These are phyloP conservation scores for Drosophila leontia DNA, from an alignment of 1,140 invertebrate genomes.

Conservation along the genomic window DNA sequence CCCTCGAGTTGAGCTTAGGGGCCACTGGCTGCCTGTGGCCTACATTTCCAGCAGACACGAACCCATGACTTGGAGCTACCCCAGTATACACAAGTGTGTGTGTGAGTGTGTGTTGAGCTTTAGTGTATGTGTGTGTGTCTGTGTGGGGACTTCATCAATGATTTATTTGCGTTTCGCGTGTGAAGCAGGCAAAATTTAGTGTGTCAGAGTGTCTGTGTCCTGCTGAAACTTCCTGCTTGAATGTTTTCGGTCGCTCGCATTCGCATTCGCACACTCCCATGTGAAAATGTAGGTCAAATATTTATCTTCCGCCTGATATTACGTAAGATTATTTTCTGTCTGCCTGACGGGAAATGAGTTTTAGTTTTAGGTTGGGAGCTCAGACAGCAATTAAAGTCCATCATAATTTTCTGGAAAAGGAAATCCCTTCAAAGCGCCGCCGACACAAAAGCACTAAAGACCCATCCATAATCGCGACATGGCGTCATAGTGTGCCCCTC, in stretches of 20 bases:
- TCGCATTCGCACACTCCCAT: constrained; percentile 12
- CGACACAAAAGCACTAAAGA: constrained; percentile 30
- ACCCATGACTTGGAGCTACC: constrained; percentile 44
- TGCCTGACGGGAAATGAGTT: constrained; percentile 24
- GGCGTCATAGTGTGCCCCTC: constrained; percentile 25
- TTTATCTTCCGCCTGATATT: constrained; percentile 53
- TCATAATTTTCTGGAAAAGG: constrained; percentile 24
- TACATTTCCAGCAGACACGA: constrained; percentile 44
- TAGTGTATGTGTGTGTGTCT: constrained; percentile 4
- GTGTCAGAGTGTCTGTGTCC: constrained; percentile 51
- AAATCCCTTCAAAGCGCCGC: constrained; percentile 51
- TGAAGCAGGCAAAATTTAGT: constrained; percentile 47
- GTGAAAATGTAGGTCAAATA: constrained; percentile 74
- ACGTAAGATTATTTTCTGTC: constrained; percentile 59
- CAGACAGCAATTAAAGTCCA: constrained; percentile 40
- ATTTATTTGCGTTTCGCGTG: constrained; percentile 80
- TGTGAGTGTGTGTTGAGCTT: background rate
- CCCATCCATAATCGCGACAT: constrained; percentile 36
- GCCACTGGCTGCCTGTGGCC: constrained; percentile 48
- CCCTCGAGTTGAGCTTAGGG: constrained; percentile 41
- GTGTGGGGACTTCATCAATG: constrained; percentile 68
- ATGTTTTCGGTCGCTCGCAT: constrained; percentile 56
- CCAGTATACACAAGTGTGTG: constrained; percentile 2
- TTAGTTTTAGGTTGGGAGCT: constrained; percentile 11
- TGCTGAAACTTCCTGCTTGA: constrained; percentile 76